Conservation (phyloP, 1,140 invertebrate species). For the Papilio aristodemus region DNA sequence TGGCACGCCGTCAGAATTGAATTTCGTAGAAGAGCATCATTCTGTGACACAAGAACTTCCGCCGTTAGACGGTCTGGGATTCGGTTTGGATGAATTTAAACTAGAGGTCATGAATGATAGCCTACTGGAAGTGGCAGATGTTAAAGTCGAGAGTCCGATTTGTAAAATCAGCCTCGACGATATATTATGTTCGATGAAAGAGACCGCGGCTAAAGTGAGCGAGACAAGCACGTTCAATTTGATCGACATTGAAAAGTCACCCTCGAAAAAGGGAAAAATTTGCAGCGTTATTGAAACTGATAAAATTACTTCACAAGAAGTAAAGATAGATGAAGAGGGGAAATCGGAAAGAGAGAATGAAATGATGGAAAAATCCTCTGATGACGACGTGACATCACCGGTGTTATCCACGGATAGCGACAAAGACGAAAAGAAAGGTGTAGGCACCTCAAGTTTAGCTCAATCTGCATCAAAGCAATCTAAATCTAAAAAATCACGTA, state of each 20-base stretch:
- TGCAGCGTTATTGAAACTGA: slow-evolving; percentile 70
- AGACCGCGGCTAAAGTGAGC: slow-evolving; percentile 56
- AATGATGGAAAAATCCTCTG: slow-evolving; percentile 74
- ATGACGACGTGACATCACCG: slow-evolving; percentile 72
- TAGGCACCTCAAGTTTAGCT: slow-evolving; percentile 46
- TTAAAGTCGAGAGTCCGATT: slow-evolving; percentile 65
- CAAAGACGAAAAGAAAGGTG: slow-evolving; percentile 62
- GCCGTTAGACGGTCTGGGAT: slow-evolving; percentile 70
- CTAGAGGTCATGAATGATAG: slow-evolving; percentile 75
- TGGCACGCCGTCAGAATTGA: slow-evolving; percentile 67
- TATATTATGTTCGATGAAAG: slow-evolving; percentile 72
- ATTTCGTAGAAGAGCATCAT: slow-evolving; percentile 77
- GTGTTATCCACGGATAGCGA: slow-evolving; percentile 73
- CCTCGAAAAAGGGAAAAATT: slow-evolving; percentile 61
- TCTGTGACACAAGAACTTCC: slow-evolving; percentile 67
- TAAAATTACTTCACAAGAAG: slow-evolving; percentile 69
- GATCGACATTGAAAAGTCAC: slow-evolving; percentile 69
- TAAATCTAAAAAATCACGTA: slow-evolving; percentile 72
- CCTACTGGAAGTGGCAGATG: slow-evolving; percentile 62
- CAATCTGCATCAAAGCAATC: slow-evolving; percentile 63
- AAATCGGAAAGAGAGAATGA: slow-evolving; percentile 53
- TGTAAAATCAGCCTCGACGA: slow-evolving; percentile 74
- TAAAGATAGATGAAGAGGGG: slow-evolving; percentile 62
- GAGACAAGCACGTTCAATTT: slow-evolving; percentile 69
- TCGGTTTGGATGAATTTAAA: slow-evolving; percentile 72